These are phyloP conservation scores for Rhincodon typus DNA, from an alignment of 2,797 vertebrate species.

Conservation along the genomic window DNA sequence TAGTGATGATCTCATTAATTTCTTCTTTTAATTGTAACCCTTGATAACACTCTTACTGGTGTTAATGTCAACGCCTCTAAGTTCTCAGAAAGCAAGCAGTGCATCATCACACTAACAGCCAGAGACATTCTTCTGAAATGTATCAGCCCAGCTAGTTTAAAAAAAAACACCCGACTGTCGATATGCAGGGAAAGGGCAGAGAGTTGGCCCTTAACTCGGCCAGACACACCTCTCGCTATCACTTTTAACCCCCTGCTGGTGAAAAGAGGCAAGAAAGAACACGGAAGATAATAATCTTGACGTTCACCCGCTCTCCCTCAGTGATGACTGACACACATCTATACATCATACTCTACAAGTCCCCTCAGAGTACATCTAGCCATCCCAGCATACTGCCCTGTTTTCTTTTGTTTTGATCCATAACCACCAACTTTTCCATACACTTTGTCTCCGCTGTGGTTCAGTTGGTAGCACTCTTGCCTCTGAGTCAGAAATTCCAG, in stretches of 20 bases:
- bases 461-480: too few species aligned
- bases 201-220: not conserved
- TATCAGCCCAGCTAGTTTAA: not conserved
- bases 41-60: not conserved
- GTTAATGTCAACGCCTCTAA: not conserved
- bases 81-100: not conserved
- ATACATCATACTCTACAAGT: not conserved
- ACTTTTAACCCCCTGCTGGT: not conserved
- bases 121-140: not conserved
- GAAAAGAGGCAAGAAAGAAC: not conserved
- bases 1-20: not conserved
- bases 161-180: not conserved
- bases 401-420: not conserved
- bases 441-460: too few species aligned
- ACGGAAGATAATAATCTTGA: not conserved
- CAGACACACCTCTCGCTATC: not conserved
- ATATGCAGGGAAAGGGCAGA: not conserved
- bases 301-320: not conserved
- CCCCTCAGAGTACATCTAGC: not conserved
- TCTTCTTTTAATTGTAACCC: not conserved
- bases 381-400: not conserved
- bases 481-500: too few species aligned
- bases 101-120: not conserved
- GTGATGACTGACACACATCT: not conserved
- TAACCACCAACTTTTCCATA: not conserved